Evolutionary conservation across 2,888 invertebrate species (phyloP).

Genomic region (Pyrgus malvae): DNA sequence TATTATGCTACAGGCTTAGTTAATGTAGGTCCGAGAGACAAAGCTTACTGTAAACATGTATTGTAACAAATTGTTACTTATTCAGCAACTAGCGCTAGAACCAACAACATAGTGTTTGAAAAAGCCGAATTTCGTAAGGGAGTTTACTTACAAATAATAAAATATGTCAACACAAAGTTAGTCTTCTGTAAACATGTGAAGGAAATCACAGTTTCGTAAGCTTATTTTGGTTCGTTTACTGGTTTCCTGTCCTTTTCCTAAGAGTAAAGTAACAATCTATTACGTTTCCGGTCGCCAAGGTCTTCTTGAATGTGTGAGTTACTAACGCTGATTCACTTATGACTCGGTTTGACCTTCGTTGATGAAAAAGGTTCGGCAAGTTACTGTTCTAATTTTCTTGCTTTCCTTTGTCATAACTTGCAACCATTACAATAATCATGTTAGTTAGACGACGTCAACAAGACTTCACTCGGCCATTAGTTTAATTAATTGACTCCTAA

Average conservation of each 20-base stretch:
- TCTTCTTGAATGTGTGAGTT: conserved; percentile 2
- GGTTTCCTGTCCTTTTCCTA: background rate
- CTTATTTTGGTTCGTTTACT: conserved; percentile 2
- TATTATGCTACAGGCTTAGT: too few species aligned
- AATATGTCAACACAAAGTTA: background rate
- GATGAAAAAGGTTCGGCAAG: background rate
- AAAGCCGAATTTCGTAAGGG: conserved; percentile 1
- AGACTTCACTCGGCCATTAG: background rate
- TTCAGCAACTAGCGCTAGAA: conserved; percentile 1
- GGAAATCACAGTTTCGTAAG: conserved; percentile 3
- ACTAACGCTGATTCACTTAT: conserved; percentile 17
- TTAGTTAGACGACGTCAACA: background rate
- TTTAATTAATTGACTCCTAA: background rate
- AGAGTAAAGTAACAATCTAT: conserved; percentile 9
- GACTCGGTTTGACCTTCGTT: conserved; percentile 19
- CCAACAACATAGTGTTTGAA: conserved; percentile 1
- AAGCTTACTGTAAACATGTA: too few species aligned
- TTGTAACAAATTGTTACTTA: background rate
- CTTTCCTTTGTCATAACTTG: conserved; percentile 22
- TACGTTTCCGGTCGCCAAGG: conserved; percentile 1
- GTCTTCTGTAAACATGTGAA: background rate
- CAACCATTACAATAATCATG: too few species aligned
- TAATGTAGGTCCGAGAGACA: too few species aligned
- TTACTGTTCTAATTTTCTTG: conserved; percentile 1
- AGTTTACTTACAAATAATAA: conserved; percentile 6